Evolutionary conservation across 2,888 invertebrate species (phyloP).

Genomic region (Zootermopsis nevadensis): DNA sequence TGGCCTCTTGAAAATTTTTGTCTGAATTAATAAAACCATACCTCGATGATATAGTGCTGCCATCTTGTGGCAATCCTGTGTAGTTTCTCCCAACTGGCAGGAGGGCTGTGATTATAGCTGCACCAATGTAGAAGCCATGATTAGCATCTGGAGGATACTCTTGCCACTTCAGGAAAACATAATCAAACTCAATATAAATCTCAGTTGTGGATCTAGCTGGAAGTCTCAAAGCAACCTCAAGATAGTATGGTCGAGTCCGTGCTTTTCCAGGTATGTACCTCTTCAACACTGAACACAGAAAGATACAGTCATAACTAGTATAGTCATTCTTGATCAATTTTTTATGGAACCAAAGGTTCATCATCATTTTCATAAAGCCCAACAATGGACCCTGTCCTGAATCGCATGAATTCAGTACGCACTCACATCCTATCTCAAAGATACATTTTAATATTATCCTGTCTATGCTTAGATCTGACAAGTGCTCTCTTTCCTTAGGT

Average conservation of each 20-base stretch:
- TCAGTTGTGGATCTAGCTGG: slow-evolving; percentile 84
- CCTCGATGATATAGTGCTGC: slow-evolving; percentile 69
- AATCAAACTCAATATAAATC: slow-evolving; percentile 90
- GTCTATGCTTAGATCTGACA: too few species aligned
- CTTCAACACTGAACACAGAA: slow-evolving; percentile 59
- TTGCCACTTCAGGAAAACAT: slow-evolving; percentile 97
- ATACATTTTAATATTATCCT: too few species aligned
- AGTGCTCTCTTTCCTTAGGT: too few species aligned
- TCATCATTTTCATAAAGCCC: too few species aligned
- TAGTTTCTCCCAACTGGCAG: slow-evolving; percentile 84
- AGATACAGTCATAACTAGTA: not conserved
- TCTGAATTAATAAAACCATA: slow-evolving; percentile 29
- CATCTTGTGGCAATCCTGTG: slow-evolving; percentile 79
- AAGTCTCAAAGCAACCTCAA: slow-evolving; percentile 85
- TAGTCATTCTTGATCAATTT: too few species aligned
- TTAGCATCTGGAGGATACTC: slow-evolving; percentile 99
- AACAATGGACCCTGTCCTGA: too few species aligned
- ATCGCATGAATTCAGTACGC: too few species aligned
- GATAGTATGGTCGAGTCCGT: slow-evolving; percentile 84
- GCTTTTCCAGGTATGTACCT: slow-evolving; percentile 82
- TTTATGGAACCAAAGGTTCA: too few species aligned
- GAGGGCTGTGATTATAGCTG: slow-evolving; percentile 83
- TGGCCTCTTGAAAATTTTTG: too few species aligned
- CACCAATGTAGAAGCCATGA: slow-evolving; percentile 96
- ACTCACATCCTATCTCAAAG: too few species aligned